phyloP scores from a whole-genome alignment of 2,113 vertebrate genomes.

The Amphiprion ocellaris region DNA sequence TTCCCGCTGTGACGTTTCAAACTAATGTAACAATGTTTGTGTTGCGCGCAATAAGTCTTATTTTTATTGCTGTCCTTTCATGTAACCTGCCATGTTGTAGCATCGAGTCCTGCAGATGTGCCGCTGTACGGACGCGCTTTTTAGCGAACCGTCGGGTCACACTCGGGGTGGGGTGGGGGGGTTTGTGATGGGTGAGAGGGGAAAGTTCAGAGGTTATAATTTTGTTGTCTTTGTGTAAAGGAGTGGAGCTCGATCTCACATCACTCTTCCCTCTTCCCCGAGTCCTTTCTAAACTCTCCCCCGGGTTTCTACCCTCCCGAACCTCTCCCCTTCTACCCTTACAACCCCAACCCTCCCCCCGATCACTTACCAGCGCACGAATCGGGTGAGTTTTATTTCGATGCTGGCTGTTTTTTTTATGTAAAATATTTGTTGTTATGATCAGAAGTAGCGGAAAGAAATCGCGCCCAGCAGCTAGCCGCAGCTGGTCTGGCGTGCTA shows the following conservation, averaged over 20 bases:
- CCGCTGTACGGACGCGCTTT: background rate
- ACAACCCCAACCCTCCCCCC: conserved; percentile 86
- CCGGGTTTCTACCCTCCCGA: conserved; percentile 87
- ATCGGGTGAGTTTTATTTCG: conserved; percentile 73
- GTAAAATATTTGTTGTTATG: conserved; percentile 37
- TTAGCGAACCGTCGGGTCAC: background rate
- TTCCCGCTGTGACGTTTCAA: background rate
- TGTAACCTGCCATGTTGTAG: conserved; percentile 1
- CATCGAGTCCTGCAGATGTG: background rate
- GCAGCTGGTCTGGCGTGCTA: conserved; percentile 59
- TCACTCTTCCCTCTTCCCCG: conserved; percentile 88
- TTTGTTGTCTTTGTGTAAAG: conserved; percentile 87
- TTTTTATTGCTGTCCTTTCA: background rate
- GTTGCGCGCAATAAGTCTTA: background rate
- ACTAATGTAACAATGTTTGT: background rate
- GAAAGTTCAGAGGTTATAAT: conserved; percentile 81
- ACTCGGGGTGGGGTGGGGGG: background rate
- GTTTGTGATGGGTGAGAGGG: conserved; percentile 67
- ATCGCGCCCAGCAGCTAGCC: conserved; percentile 70
- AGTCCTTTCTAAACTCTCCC: conserved; percentile 88
- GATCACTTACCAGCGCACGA: conserved; percentile 63
- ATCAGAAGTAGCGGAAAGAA: conserved; percentile 66
- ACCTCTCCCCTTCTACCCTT: conserved; percentile 88
- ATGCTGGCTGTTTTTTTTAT: background rate
- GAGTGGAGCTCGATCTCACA: conserved; percentile 86